These are phyloP conservation scores for Parazoanthus swiftii DNA, from an alignment of 92 coral and sea anemone species.

Conservation along the genomic window DNA sequence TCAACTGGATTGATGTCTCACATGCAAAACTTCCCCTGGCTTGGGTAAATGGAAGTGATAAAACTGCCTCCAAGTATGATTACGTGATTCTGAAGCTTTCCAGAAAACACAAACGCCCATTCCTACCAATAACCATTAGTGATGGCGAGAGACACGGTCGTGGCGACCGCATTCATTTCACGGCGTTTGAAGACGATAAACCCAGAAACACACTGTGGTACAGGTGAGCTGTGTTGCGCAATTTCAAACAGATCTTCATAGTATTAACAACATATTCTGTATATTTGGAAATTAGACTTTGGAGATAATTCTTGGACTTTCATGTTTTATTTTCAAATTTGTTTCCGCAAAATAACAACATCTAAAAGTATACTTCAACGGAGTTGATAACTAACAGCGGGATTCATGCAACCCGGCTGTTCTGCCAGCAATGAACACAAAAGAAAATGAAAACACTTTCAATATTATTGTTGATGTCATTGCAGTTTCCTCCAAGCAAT, in stretches of 20 bases:
- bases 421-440: neutral
- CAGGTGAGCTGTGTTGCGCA: conserved; percentile 58
- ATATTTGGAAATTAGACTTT: neutral
- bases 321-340: neutral
- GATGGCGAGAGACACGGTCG: conserved; percentile 60
- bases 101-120: conserved; percentile 67
- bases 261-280: neutral
- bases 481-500: neutral
- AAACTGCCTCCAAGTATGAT: conserved; percentile 82
- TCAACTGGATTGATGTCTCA: conserved; percentile 63
- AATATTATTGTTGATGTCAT: conserved; percentile 10
- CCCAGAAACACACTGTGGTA: conserved; percentile 78
- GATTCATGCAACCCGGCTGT: neutral
- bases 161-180: conserved; percentile 73
- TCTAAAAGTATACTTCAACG: neutral
- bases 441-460: neutral
- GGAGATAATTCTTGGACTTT: neutral
- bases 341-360: neutral
- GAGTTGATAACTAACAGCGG: neutral
- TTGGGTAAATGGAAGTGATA: conserved; percentile 80
- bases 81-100: conserved; percentile 78
- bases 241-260: neutral
- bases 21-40: conserved; percentile 71
- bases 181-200: conserved; percentile 96
- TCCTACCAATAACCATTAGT: conserved; percentile 74